These are phyloP conservation scores for Pseudanteris insignis DNA, from an alignment of 2,888 invertebrate species.

Conservation along the genomic window DNA sequence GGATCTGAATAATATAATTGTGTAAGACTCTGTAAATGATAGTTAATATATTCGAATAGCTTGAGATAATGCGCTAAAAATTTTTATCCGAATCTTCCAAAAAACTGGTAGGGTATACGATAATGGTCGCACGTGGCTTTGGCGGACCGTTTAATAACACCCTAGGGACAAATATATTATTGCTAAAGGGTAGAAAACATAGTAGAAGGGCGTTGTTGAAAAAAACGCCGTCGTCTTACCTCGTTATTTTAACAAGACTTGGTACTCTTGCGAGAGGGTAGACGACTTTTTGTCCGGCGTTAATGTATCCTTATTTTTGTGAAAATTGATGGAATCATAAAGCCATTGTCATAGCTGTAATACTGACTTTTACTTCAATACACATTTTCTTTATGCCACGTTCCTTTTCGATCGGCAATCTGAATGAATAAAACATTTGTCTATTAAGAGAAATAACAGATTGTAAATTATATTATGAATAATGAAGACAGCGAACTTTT, in stretches of 20 bases:
- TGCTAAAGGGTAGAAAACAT: constrained; percentile 56
- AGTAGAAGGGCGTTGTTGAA: constrained; percentile 20
- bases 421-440: no score
- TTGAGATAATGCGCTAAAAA: constrained; percentile 1
- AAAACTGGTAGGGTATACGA: constrained; percentile 50
- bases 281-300: constrained; percentile 47
- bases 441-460: no score
- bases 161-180: constrained; percentile 62
- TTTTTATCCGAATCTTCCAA: constrained; percentile 7
- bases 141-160: constrained; percentile 51
- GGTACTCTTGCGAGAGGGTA: constrained; percentile 51
- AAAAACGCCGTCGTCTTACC: constrained; percentile 24
- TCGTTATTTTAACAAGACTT: constrained; percentile 39
- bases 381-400: no score
- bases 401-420: no score
- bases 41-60: no score
- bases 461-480: no score
- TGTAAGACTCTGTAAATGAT: no score
- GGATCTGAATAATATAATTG: no score
- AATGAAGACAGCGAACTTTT: no score
- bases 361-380: constrained; percentile 6
- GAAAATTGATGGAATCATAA: constrained; percentile 50
- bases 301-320: constrained; percentile 31
- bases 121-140: constrained; percentile 56
- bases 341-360: constrained; percentile 30